A percentile compares a stretch with the other conserved stretches of the same genome.
These are phyloP conservation scores for Epirrhoe tristata DNA, from an alignment of 2,888 invertebrate genomes.

Conservation along the genomic window DNA sequence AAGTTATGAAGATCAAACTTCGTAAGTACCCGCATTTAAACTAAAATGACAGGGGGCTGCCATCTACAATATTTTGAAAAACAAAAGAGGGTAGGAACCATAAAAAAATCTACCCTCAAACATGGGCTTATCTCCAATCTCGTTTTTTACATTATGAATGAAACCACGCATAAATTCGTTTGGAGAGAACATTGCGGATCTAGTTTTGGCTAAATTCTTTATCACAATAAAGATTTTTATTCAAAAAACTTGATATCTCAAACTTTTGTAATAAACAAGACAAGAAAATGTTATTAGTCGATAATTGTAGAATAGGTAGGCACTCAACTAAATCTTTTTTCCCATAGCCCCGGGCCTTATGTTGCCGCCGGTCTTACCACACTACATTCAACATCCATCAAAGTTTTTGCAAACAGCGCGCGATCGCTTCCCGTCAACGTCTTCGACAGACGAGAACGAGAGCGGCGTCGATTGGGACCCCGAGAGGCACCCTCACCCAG, in stretches of 20 bases:
- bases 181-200: not conserved
- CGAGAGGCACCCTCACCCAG: constrained; percentile 52
- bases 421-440: constrained; percentile 88
- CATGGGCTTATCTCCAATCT: not conserved
- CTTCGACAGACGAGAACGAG: constrained; percentile 88
- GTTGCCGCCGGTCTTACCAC: constrained; percentile 25
- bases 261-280: not conserved
- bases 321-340: constrained; percentile 17
- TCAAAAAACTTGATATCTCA: not conserved
- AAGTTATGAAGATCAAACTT: constrained; percentile 84
- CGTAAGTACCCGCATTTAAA: constrained; percentile 64
- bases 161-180: not conserved
- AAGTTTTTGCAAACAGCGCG: constrained; percentile 76
- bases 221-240: not conserved
- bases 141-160: constrained; percentile 4
- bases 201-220: not conserved
- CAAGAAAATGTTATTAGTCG: too few relatives aligned
- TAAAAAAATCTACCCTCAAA: not conserved
- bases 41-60: not conserved
- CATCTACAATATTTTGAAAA: not conserved
- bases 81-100: constrained; percentile 12
- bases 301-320: not conserved
- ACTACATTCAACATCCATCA: constrained; percentile 30
- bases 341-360: constrained; percentile 28
- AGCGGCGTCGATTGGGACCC: constrained; percentile 85